Evolutionary conservation across 2,113 vertebrate species (phyloP).

Genomic region (Caloenas nicobarica): DNA sequence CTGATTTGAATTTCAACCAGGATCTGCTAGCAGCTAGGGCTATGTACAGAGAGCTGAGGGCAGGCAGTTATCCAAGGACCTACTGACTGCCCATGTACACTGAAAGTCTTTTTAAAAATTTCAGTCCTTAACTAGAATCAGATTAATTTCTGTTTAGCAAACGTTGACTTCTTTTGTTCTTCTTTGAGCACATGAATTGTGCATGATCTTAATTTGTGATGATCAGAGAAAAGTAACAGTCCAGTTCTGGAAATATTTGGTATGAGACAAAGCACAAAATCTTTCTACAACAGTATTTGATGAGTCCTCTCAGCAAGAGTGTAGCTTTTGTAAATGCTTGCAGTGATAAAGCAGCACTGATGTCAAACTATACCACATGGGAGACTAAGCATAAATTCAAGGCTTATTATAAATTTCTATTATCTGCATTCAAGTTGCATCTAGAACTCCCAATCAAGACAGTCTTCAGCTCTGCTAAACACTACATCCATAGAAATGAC

Average conservation of each 20-base stretch:
- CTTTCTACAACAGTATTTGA: not conserved
- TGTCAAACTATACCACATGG: not conserved
- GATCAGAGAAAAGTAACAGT: not conserved
- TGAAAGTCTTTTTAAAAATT: not conserved
- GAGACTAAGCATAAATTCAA: not conserved
- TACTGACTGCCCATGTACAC: not conserved
- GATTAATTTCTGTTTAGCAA: not conserved
- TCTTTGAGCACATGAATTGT: not conserved
- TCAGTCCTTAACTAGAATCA: not conserved
- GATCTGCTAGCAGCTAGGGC: not conserved
- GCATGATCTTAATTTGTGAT: not conserved
- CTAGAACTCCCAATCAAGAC: not conserved
- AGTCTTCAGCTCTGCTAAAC: conserved; percentile 14
- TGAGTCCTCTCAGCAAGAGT: not conserved
- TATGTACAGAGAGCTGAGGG: not conserved
- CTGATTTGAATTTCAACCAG: conserved; percentile 43
- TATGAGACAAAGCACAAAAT: not conserved
- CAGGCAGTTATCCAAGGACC: not conserved
- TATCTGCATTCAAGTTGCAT: not conserved
- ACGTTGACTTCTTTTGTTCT: not conserved
- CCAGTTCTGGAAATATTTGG: not conserved
- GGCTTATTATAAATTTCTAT: not conserved
- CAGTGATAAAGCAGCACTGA: not conserved
- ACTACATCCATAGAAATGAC: not conserved
- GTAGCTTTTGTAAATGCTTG: not conserved